phyloP scores from a whole-genome alignment of 2,888 invertebrate genomes.

The Chalcosyrphus nemorum region DNA sequence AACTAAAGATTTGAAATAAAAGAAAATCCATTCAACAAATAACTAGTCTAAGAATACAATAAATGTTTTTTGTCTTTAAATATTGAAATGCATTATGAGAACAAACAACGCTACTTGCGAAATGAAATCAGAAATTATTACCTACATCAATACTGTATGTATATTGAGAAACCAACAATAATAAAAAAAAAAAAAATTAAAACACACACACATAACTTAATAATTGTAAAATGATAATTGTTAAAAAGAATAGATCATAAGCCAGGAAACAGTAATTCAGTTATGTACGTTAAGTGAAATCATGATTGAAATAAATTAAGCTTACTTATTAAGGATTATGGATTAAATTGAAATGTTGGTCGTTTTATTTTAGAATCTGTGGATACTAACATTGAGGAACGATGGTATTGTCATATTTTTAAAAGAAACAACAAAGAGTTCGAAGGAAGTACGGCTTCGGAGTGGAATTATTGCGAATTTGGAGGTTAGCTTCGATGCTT shows the following conservation, averaged over 20 bases:
- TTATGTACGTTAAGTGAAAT: conserved; percentile 49
- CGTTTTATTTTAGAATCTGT: conserved; percentile 27
- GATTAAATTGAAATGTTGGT: conserved; percentile 39
- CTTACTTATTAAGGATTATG: conserved; percentile 58
- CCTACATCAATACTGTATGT: background rate
- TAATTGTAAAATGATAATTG: conserved; percentile 33
- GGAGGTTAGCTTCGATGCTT: too few relatives aligned
- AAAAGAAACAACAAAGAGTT: too few relatives aligned
- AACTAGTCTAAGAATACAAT: conserved; percentile 24
- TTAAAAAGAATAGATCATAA: conserved; percentile 29
- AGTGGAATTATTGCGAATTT: too few relatives aligned
- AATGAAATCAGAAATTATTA: conserved; percentile 3
- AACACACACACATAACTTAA: background rate
- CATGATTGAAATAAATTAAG: conserved; percentile 56
- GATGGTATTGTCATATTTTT: too few relatives aligned
- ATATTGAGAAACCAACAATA: conserved; percentile 21
- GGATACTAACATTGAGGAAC: too few relatives aligned
- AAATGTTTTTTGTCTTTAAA: conserved; percentile 17
- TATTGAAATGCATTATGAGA: conserved; percentile 10
- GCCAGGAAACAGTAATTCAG: conserved; percentile 28
- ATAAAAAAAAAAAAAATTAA: conserved; percentile 8
- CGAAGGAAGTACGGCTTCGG: too few relatives aligned
- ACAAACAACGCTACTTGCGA: conserved; percentile 29
- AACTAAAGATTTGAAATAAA: background rate
- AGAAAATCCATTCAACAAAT: conserved; percentile 9